These are phyloP conservation scores for Aspidiotus destructor DNA, from an alignment of 2,888 invertebrate genomes.

Conservation along the genomic window DNA sequence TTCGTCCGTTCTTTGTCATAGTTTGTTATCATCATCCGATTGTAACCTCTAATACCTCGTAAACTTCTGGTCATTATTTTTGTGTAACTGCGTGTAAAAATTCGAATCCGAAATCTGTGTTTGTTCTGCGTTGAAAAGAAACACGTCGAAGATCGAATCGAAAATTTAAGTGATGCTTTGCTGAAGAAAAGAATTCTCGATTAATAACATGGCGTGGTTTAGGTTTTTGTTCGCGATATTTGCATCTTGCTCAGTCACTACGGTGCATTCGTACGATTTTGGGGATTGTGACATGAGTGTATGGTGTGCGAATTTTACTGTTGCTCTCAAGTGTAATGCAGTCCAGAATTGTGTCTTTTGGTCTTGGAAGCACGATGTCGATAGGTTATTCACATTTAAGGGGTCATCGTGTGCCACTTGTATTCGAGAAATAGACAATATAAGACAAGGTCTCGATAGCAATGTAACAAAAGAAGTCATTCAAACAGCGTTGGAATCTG, in stretches of 20 bases:
- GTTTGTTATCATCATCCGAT: too few relatives aligned
- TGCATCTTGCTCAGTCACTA: not conserved
- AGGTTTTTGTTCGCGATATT: not conserved
- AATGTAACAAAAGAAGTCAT: conserved; percentile 12
- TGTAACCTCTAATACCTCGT: too few relatives aligned
- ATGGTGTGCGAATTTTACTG: conserved; percentile 46
- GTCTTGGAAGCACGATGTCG: conserved; percentile 68
- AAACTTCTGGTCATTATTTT: too few relatives aligned
- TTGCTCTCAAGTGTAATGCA: conserved; percentile 65
- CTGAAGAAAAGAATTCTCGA: too few relatives aligned
- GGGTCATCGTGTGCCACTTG: conserved; percentile 9
- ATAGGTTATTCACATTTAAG: conserved; percentile 40
- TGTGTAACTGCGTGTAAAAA: too few relatives aligned
- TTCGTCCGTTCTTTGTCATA: too few relatives aligned
- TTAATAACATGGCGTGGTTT: too few relatives aligned
- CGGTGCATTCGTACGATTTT: not conserved
- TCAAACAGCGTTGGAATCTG: not conserved
- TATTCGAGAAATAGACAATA: conserved; percentile 6
- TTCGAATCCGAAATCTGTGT: too few relatives aligned
- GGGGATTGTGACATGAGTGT: not conserved
- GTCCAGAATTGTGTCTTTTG: conserved; percentile 68
- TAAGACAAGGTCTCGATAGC: conserved; percentile 10
- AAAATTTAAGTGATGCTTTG: too few relatives aligned
- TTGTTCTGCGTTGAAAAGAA: too few relatives aligned
- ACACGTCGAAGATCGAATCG: too few relatives aligned